Evolutionary conservation across 2,797 vertebrate genomes (phyloP).

Genomic region (Neoniphon sammara): DNA sequence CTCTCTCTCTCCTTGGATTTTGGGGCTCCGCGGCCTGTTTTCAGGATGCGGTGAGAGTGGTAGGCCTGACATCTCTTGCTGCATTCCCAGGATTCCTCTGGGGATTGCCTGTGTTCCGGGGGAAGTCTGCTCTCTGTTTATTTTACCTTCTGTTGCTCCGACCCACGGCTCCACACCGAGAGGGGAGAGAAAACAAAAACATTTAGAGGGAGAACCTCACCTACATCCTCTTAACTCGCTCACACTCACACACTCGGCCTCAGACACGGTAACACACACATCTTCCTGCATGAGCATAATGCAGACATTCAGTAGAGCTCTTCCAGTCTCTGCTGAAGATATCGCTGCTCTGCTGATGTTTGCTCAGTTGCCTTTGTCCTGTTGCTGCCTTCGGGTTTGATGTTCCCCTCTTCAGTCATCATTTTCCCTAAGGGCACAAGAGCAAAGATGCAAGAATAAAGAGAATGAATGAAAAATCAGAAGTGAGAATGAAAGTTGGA

Average conservation of each 20-base stretch:
- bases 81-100: slow-evolving; percentile 81
- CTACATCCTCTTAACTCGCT: slow-evolving; percentile 73
- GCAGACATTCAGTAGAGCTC: slow-evolving; percentile 35
- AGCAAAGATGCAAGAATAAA: slow-evolving; percentile 19
- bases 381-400: slow-evolving; percentile 4
- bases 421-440: slow-evolving; percentile 13
- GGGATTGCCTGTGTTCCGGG: slow-evolving; percentile 79
- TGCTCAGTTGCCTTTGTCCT: not conserved
- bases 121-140: slow-evolving; percentile 82
- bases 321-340: not conserved
- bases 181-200: slow-evolving; percentile 81
- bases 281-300: slow-evolving; percentile 29
- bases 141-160: slow-evolving; percentile 83
- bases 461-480: slow-evolving; percentile 10
- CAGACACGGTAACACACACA: slow-evolving; percentile 35
- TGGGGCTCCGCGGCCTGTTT: slow-evolving; percentile 54
- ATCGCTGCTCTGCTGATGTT: slow-evolving; percentile 9
- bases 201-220: slow-evolving; percentile 75
- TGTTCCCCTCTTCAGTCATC: not conserved
- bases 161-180: slow-evolving; percentile 75
- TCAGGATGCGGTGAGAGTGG: slow-evolving; percentile 81
- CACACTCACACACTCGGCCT: slow-evolving; percentile 35
- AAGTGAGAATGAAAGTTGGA: slow-evolving; percentile 13
- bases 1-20: slow-evolving; percentile 19
- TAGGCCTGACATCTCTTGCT: slow-evolving; percentile 68